A percentile compares a stretch with the other conserved stretches of the same genome.
phyloP scores from a whole-genome alignment of 2,888 invertebrate genomes.

The Chrysodeixis includens region DNA sequence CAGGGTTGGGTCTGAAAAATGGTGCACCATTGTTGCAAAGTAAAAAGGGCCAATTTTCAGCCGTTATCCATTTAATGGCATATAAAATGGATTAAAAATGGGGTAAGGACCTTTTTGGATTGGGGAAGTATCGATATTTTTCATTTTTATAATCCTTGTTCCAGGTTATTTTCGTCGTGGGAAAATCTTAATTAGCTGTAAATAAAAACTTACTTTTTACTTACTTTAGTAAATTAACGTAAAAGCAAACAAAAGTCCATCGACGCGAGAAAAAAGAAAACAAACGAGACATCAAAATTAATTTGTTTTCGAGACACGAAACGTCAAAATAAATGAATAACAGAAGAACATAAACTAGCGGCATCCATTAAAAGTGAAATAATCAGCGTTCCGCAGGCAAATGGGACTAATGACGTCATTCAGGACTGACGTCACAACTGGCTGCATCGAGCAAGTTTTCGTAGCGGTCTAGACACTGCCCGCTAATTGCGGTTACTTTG shows the following conservation, averaged over 20 bases:
- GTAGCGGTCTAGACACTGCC: conserved; percentile 28
- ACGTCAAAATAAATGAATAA: not conserved
- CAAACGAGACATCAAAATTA: not conserved
- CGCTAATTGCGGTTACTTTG: conserved; percentile 41
- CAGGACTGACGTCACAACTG: conserved; percentile 27
- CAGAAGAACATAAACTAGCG: not conserved
- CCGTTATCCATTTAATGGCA: conserved; percentile 41
- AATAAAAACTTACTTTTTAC: not conserved
- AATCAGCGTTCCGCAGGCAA: conserved; percentile 20
- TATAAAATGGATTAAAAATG: conserved; percentile 25
- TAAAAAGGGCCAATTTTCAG: conserved; percentile 42
- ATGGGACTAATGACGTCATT: conserved; percentile 42
- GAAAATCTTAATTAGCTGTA: conserved; percentile 1
- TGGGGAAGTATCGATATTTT: conserved; percentile 1
- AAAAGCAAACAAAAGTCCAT: not conserved
- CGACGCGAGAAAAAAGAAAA: not conserved
- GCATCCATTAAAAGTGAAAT: conserved; percentile 8
- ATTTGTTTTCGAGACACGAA: not conserved
- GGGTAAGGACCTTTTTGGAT: not conserved
- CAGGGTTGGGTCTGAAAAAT: conserved; percentile 51
- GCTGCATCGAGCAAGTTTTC: conserved; percentile 39
- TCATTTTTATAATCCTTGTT: not conserved
- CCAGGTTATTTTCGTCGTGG: not conserved
- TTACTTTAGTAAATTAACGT: not conserved
- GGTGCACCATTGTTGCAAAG: conserved; percentile 32